phyloP scores from a whole-genome alignment of 92 coral and sea anemone species.

The Porites cylindrica region DNA sequence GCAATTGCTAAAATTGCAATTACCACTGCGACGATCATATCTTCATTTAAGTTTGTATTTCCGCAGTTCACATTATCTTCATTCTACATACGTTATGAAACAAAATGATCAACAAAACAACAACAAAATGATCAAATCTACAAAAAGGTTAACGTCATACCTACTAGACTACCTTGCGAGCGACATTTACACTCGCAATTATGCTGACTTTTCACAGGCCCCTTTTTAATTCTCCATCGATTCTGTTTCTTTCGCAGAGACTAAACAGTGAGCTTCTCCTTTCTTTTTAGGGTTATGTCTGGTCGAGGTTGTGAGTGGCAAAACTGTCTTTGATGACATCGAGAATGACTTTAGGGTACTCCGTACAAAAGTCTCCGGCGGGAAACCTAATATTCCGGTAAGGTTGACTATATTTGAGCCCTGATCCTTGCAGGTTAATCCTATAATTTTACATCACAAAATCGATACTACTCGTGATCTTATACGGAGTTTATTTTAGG shows the following conservation, averaged over 20 bases:
- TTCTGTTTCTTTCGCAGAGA: background rate
- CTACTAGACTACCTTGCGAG: too few relatives aligned
- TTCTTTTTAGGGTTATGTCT: background rate
- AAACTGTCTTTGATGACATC: background rate
- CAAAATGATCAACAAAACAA: too few relatives aligned
- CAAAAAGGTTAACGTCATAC: too few relatives aligned
- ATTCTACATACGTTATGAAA: too few relatives aligned
- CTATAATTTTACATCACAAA: background rate
- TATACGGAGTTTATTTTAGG: background rate
- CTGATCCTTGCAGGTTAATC: too few relatives aligned
- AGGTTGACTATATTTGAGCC: background rate
- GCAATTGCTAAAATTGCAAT: too few relatives aligned
- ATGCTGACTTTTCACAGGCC: background rate
- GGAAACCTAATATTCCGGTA: background rate
- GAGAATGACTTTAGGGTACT: background rate
- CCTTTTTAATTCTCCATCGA: too few relatives aligned
- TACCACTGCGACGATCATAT: too few relatives aligned
- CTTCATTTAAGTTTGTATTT: too few relatives aligned
- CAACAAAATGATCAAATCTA: too few relatives aligned
- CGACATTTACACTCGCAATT: too few relatives aligned
- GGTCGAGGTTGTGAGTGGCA: background rate
- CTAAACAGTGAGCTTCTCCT: background rate
- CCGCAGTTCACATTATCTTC: too few relatives aligned
- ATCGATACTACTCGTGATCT: background rate
- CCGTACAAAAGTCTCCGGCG: background rate